Evolutionary conservation across 37 sponge, comb jelly and placozoan species (phyloP), one percentile per base, ranked within the genome.

Genomic region (Tethya wilhelma): DNA sequence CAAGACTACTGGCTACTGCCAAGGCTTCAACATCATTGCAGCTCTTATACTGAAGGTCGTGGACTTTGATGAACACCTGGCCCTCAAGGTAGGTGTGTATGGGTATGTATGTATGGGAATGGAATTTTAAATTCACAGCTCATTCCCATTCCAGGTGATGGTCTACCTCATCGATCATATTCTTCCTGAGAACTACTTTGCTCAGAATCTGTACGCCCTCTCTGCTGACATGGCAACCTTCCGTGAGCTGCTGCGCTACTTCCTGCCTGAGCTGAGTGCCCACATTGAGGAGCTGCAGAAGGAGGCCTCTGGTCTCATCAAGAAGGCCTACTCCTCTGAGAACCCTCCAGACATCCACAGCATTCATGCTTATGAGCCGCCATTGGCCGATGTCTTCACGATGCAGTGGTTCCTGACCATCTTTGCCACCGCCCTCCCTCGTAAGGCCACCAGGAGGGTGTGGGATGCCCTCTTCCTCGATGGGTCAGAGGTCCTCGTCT

Each of bases 401-500:
- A 81, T 97, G 81, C 97, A 91, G 84, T 97, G 97, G 97, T 93
- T 97, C 64, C 89, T 94, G 14, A 91, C 92, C 1, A 65, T 93
- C 42, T 94, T 91, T 66, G 91, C 95, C 41, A 85, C 85, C 40
- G 74, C 88, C 23, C 87, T 97, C 0, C 94, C 90, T 9, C 73
- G 55, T 38, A 80, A 90, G 84, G 72, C 87, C 0, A 74, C 72
- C 2, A 77, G 91, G 38, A 66, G 87, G 14, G 87, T 97, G 39
- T 94, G 95, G 95, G 97, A 97, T 69, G 62, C 80, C 59, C 68
- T 97, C 25, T 57, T 97, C 28, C 65, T 97, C 69, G 82, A 93
- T 30, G 97, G 95, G 17, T 84, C 95, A 7, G 92, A 90, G 33
- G 72, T 89, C 7, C 31, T 97, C 41, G 56, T 97, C 37, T 73